Evolutionary conservation across 2,797 vertebrate species (phyloP), one percentile per base, ranked within the genome.

Genomic region (Pogoniulus pusillus): DNA sequence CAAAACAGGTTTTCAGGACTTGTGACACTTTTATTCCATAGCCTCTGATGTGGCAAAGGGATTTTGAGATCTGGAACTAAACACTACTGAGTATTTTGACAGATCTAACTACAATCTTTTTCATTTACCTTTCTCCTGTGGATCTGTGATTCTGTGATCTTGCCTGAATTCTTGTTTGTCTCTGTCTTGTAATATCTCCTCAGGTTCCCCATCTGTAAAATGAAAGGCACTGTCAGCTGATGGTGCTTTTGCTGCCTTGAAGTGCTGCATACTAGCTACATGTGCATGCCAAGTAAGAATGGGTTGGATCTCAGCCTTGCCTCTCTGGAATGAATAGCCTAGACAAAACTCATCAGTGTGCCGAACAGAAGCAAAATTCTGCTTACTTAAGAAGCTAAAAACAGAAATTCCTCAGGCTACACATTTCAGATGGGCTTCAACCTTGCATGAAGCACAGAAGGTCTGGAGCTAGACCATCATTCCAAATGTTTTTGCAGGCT

Each of bases 221-320:
- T 5, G 9, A 62, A 63, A 65, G 24, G 14, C 43, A 23, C 2
- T 70, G 24, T 66, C n/a, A 87, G 58, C 16, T 37, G 32, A 43
- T 23, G 37, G 18, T 29, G 17, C 15, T 53, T 26, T 32, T 34
- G 6, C 47, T 51, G 30, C 30, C 32, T 77, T 35, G 16, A 69
- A 60, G 20, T 0, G 1, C 35, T 16, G 23, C 43, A 45, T 0
- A 0, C 29, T n/a, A 68, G 30, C 12, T 51, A 35, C 6, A 3
- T 1, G 12, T 19, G 24, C 8, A 6, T 17, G n/a, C 18, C 49
- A 45, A 57, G 29, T 15, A 29, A 59, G 34, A 65, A 47, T 6
- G 20, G 12, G 32, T 2, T 39, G 53, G 37, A 70, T 27, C 19
- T 57, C 59, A 65, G 29, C 15, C 22, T 37, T 69, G 37, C 10